Conservation (phyloP, 2,888 invertebrate genomes). For the Amphiduros pacificus region DNA sequence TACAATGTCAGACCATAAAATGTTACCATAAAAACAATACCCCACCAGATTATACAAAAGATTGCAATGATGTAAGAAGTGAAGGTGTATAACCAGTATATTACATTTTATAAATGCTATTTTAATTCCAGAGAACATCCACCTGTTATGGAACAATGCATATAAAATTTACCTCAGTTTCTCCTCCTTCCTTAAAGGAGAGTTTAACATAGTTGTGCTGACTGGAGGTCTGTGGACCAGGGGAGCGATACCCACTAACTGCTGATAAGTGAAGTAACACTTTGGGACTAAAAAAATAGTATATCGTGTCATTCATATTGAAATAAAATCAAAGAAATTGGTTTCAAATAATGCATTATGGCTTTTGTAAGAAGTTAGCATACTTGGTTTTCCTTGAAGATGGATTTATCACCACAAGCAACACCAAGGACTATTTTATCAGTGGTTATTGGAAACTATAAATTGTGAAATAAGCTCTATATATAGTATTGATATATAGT, state of each 20-base stretch:
- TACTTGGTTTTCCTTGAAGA: no score
- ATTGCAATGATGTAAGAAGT: neutral
- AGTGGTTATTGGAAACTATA: no score
- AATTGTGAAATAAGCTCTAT: no score
- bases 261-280: constrained; percentile 71
- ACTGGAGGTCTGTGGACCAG: constrained; percentile 76
- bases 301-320: neutral
- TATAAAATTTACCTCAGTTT: constrained; percentile 43
- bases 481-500: neutral
- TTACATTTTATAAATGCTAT: neutral
- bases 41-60: neutral
- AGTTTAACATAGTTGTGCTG: constrained; percentile 76
- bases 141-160: neutral
- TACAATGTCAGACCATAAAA: neutral
- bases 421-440: no score
- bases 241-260: constrained; percentile 65
- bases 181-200: constrained; percentile 82
- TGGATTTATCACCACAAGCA: no score
- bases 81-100: neutral
- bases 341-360: no score
- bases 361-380: no score
- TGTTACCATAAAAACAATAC: neutral
- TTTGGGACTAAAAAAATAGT: constrained; percentile 62
- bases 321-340: neutral
- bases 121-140: neutral